A percentile compares a stretch with the other conserved stretches of the same genome.
phyloP scores from a whole-genome alignment of 64 coral and sea anemone genomes.

The Stylophora pistillata region DNA sequence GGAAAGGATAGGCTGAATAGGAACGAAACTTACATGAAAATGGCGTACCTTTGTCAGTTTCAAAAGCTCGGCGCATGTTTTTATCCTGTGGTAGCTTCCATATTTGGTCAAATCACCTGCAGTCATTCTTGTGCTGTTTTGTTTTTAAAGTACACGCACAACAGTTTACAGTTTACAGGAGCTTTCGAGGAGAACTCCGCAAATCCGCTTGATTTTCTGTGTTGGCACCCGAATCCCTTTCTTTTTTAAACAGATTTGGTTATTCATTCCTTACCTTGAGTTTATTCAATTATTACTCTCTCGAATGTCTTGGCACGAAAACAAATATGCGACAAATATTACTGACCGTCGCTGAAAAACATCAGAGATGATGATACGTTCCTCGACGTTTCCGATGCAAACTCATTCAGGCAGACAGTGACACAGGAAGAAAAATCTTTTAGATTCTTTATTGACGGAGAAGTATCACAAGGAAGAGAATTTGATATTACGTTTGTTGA shows the following conservation, averaged over 20 bases:
- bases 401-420: background rate
- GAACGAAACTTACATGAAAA: background rate
- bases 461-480: background rate
- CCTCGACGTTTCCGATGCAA: background rate
- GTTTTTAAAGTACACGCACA: background rate
- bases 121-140: background rate
- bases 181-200: background rate
- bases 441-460: background rate
- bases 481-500: background rate
- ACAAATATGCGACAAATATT: background rate
- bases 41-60: background rate
- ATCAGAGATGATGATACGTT: background rate
- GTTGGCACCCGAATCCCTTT: background rate
- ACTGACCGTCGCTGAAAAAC: background rate
- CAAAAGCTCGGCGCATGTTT: background rate
- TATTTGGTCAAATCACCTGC: slow-evolving; percentile 50
- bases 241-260: background rate
- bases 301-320: background rate
- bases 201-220: too few species aligned
- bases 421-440: background rate
- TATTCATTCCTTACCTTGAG: background rate
- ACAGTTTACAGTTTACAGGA: background rate
- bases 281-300: background rate
- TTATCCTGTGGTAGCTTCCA: background rate
- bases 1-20: background rate